Base-by-base conservation (phyloP, 2,888 invertebrate species). In the Eupithecia exiguata region DNA sequence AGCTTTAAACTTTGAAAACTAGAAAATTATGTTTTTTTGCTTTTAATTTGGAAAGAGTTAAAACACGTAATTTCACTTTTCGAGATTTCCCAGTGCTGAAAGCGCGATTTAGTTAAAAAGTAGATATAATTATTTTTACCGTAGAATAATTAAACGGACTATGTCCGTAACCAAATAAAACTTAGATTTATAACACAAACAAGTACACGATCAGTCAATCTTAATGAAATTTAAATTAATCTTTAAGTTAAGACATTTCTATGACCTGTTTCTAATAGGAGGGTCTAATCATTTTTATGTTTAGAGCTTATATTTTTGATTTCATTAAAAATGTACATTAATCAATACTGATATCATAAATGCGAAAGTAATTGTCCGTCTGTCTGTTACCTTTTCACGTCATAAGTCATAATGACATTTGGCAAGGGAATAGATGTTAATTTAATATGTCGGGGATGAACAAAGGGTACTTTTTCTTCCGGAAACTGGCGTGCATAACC, bases 81-180 rank as follows among this genome's bases (percentile, higher is more conserved):
- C 43, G 58, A 66, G 71, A 38, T 49, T 43, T 68, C 83, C 86
- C 80, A 83, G 84, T 89, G 88, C 88, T 86, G 70, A 75, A 77
- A 85, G 88, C 85, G 85, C 83, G 75, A 77, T 80, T 77, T 82
- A 79, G 80, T 79, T 78, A 83, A 82, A 82, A 81, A 77, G 79
- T 70, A 66, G 21, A 61, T 66, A 25, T 74, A 69, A 65, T 43
- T 72, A 58, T 61, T 76, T 49, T 68, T 71, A 65, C 18, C 63
- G 38, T 68, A 70, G 35, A 61, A 12, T 49, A 36, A 53, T 62
- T 38, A 25, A 62, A 61, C 65, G 69, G 67, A 68, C 70, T 58
- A 49, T 46, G 70, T 69, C 25, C 67, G 66, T 72, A 69, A 75
- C 75, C 75, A 75, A 75, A 75, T 72, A 70, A 72, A 70, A 30